A percentile compares a stretch with the other conserved stretches of the same genome.
Conservation (phyloP, 1,140 invertebrate genomes). For the Littorina saxatilis region DNA sequence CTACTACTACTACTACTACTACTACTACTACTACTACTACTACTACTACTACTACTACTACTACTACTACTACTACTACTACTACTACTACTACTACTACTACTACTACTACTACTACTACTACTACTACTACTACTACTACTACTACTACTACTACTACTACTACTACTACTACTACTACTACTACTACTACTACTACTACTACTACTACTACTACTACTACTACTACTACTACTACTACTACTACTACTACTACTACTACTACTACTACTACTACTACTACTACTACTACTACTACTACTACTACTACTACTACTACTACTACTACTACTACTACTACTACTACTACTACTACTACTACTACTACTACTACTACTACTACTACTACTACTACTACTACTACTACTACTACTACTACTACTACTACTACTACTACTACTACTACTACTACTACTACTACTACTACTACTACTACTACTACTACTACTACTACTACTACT, state of each 20-base stretch:
- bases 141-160: slow-evolving; percentile 29
- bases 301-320: slow-evolving; percentile 10
- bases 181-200: slow-evolving; percentile 20
- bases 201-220: slow-evolving; percentile 25
- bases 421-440: slow-evolving; percentile 10
- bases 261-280: slow-evolving; percentile 6
- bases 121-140: slow-evolving; percentile 32
- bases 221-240: slow-evolving; percentile 13
- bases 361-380: slow-evolving; percentile 10
- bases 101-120: slow-evolving; percentile 32
- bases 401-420: slow-evolving; percentile 10
- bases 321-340: slow-evolving; percentile 10
- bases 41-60: slow-evolving; percentile 14
- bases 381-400: slow-evolving; percentile 6
- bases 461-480: slow-evolving; percentile 10
- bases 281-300: slow-evolving; percentile 10
- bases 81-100: slow-evolving; percentile 29
- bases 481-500: slow-evolving; percentile 10
- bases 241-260: slow-evolving; percentile 10
- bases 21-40: slow-evolving; percentile 1
- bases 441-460: slow-evolving; percentile 10
- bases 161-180: slow-evolving; percentile 27
- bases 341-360: slow-evolving; percentile 10
- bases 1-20: no score
- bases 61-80: slow-evolving; percentile 20